Base-by-base conservation (phyloP, 2,797 vertebrate genomes). In the Spheniscus humboldti region DNA sequence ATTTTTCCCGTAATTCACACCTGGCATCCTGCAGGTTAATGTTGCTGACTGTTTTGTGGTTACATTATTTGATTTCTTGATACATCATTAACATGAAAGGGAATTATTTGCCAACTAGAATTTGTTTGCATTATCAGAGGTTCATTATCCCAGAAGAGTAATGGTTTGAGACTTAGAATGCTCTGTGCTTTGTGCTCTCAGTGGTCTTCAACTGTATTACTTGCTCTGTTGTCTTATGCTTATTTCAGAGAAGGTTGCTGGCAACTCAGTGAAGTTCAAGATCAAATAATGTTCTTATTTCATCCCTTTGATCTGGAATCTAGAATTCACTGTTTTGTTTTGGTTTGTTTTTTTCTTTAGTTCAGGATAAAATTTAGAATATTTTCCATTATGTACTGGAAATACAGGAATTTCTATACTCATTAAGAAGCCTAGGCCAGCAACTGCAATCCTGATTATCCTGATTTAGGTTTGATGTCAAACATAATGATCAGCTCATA, bases 41-140 rank as follows among this genome's bases (percentile, higher is more conserved):
- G 62, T 16, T 89, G 48, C 59, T 90, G 35, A 90, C 66, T 91
- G 74, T 53, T 94, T 91, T 92, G 86, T 82, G 82, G 62, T 82
- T 69, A 88, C 48, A 62, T 79, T 92, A 93, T 94, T 97, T 95
- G 79, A 97, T 97, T 97, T 97, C 94, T 80, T 96, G 86, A 92
- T 93, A 72, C 53, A 89, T 78, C 48, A 96, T 92, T 96, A 91
- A 75, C 59, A 87, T 90, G 33, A 95, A 96, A 95, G 30, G 39
- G 66, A 90, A 96, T 82, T 81, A 55, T 95, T 91, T 96, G 69
- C 59, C 79, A 96, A 10, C 69, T 92, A 78, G 73, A 97, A 86
- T 62, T 90, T 92, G 43, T 93, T 95, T 94, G 33, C 31, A 85
- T 96, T 92, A 82, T 82, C 39, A 57, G 63, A 96, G 53, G 57